Base-by-base conservation (phyloP, 1,140 invertebrate species). In the Aricia agestis region DNA sequence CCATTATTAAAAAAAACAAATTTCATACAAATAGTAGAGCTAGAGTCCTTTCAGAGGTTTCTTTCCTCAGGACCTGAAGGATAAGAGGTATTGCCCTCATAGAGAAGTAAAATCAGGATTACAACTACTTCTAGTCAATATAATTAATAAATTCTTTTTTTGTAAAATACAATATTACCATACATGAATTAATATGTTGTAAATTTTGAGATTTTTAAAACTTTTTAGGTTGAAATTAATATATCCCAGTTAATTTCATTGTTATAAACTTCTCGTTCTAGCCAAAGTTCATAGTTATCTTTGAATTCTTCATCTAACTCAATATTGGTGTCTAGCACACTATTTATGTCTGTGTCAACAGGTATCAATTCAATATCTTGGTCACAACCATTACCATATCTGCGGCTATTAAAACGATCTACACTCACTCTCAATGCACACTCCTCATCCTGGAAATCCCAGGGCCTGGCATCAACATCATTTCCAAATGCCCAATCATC, bases 401-500 rank as follows among this genome's bases (percentile, higher is more conserved):
- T 94, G 31, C 98, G 94, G 82, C 96, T 95, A 90, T 99, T 99
- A 80, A 99, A 99, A 59, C 97, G 94, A 92, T 99, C 98, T 4
- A 99, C 98, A 77, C 96, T 97, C 1, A 97, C 95, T 71, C 98
- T 94, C 17, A 99, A 90, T 25, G 97, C 96, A 92, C 98, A 99
- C 89, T 99, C 99, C 91, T 99, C 98, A 32, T 97, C 97, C 93
- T 99, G 99, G 85, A 99, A 99, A 91, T 99, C 98, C 98, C 98
- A 99, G 4, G 98, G 98, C 76, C 98, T 94, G 6, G 98, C 98
- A 93, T 99, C 98, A 77, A 99, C 94, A 93, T 99, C 97, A 93
- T 99, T 99, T 45, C 98, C 99, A 94, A 97, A 99, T 13, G 99
- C 99, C 99, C 99, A 99, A 86, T 99, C 99, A 92, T 99, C 99